Conservation (phyloP, 30 jellyfish, hydroid and myxozoan genomes). For the Rhopilema esculentum region DNA sequence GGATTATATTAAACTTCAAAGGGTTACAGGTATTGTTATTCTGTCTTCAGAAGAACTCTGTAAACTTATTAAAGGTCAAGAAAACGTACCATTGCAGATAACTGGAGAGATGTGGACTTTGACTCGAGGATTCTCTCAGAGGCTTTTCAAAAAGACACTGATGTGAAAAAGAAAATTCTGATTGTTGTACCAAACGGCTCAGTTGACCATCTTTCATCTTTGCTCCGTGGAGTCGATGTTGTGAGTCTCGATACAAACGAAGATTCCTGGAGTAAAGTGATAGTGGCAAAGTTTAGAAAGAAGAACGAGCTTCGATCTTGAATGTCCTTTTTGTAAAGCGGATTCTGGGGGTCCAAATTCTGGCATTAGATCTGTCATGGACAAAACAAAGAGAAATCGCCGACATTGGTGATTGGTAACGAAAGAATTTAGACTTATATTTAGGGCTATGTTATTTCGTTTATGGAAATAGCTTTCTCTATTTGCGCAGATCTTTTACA, state of each 20-base stretch:
- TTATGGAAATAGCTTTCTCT: no score
- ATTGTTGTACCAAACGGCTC: slow-evolving; percentile 38
- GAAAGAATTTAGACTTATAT: no score
- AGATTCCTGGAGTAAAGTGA: slow-evolving; percentile 27
- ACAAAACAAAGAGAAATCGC: no score
- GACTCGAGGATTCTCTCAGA: slow-evolving; percentile 27
- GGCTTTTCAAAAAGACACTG: slow-evolving; percentile 6
- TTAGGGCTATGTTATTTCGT: no score
- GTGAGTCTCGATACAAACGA: slow-evolving; percentile 33
- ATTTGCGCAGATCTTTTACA: no score
- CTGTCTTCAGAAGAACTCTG: slow-evolving; percentile 61
- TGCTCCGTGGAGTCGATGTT: slow-evolving; percentile 34
- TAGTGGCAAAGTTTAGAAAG: slow-evolving; percentile 54
- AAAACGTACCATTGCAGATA: slow-evolving; percentile 23
- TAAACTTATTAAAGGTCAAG: slow-evolving; percentile 19
- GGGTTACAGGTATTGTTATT: slow-evolving; percentile 54
- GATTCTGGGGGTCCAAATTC: no score
- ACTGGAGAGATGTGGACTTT: slow-evolving; percentile 49
- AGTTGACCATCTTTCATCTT: neutral
- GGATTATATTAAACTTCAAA: slow-evolving; percentile 9
- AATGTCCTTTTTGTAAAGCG: no score
- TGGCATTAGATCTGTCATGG: no score
- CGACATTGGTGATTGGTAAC: no score
- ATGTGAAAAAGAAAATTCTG: slow-evolving; percentile 40
- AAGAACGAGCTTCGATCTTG: slow-evolving; percentile 7